Conservation (phyloP, 2,888 invertebrate genomes). For the Camptogramma bilineatum region DNA sequence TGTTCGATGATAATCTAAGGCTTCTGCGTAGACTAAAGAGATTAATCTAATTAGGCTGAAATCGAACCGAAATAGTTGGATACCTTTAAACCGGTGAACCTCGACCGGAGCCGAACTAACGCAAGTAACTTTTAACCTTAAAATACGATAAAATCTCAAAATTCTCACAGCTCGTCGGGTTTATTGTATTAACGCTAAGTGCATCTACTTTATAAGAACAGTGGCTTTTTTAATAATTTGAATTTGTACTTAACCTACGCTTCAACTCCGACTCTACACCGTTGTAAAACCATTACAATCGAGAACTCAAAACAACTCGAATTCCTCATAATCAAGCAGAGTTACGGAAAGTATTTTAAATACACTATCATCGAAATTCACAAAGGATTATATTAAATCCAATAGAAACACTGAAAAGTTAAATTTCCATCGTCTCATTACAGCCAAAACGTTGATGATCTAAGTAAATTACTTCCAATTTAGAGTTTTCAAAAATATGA, state of each 20-base stretch:
- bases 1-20: slow-evolving; percentile 70
- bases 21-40: slow-evolving; percentile 67
- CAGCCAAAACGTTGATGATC: slow-evolving; percentile 73
- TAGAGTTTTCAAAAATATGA: slow-evolving; percentile 84
- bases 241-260: slow-evolving; percentile 84
- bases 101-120: slow-evolving; percentile 73
- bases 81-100: slow-evolving; percentile 53
- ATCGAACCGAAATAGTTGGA: slow-evolving; percentile 61
- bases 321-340: slow-evolving; percentile 50
- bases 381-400: slow-evolving; percentile 41
- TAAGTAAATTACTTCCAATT: slow-evolving; percentile 78
- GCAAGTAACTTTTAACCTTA: slow-evolving; percentile 70
- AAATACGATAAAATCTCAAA: slow-evolving; percentile 85
- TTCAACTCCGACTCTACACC: slow-evolving; percentile 62
- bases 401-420: slow-evolving; percentile 40
- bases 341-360: slow-evolving; percentile 38
- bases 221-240: slow-evolving; percentile 82
- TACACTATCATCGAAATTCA: slow-evolving; percentile 44
- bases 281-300: slow-evolving; percentile 57
- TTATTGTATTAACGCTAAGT: slow-evolving; percentile 84
- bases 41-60: slow-evolving; percentile 81
- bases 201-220: slow-evolving; percentile 85
- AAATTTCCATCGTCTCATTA: slow-evolving; percentile 39
- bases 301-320: slow-evolving; percentile 60
- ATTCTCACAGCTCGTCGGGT: slow-evolving; percentile 85